phyloP scores from a whole-genome alignment of 2,797 vertebrate genomes.

The Ispidina picta region DNA sequence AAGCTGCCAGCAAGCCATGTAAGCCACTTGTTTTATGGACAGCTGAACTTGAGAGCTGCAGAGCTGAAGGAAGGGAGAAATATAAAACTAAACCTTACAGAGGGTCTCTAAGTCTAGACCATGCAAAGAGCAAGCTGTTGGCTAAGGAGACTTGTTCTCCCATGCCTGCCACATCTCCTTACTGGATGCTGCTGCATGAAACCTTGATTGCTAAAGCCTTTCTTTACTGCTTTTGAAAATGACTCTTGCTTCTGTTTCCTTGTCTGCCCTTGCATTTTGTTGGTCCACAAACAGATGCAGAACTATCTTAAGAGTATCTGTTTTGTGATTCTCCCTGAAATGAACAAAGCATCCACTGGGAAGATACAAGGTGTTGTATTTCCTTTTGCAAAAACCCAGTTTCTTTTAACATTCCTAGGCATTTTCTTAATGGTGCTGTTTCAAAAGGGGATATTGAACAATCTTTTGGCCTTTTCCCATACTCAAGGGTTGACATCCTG shows the following conservation, averaged over 20 bases:
- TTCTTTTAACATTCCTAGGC: no score
- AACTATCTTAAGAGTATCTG: background rate
- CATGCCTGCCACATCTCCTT: background rate
- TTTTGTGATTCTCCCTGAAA: background rate
- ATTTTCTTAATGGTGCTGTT: no score
- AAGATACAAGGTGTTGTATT: no score
- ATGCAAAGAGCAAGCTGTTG: background rate
- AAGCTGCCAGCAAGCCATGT: constrained; percentile 87
- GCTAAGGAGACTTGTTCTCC: background rate
- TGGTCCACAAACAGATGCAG: background rate
- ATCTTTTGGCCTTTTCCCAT: no score
- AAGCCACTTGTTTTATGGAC: constrained; percentile 41
- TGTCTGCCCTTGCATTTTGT: background rate
- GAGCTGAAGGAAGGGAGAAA: background rate
- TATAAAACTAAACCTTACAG: background rate
- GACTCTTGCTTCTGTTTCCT: background rate
- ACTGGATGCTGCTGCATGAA: background rate
- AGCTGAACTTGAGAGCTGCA: background rate
- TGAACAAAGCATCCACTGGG: background rate
- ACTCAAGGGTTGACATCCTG: no score
- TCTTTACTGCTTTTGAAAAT: background rate
- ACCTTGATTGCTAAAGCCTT: background rate
- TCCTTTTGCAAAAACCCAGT: no score
- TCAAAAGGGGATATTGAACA: no score
- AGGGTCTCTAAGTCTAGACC: background rate